Conservation (phyloP, 2,113 vertebrate species). For the Siniperca chuatsi region DNA sequence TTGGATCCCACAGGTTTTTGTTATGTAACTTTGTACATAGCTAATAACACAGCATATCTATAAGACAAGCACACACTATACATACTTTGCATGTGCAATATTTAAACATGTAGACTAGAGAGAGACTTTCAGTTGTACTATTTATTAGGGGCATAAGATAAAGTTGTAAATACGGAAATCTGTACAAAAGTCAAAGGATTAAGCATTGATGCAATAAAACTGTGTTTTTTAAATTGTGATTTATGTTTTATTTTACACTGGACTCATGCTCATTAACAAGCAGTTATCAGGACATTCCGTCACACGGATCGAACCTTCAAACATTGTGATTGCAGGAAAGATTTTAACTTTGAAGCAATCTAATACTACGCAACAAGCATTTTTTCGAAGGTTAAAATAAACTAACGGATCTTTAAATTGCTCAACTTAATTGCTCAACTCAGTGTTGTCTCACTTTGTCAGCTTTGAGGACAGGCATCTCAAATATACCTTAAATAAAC, state of each 20-base stretch:
- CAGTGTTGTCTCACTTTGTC: neutral
- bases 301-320: too few species aligned
- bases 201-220: slow-evolving; percentile 96
- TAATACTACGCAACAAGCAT: neutral
- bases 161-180: slow-evolving; percentile 93
- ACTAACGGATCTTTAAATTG: neutral
- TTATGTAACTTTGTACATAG: slow-evolving; percentile 81
- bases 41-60: slow-evolving; percentile 70
- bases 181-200: slow-evolving; percentile 92
- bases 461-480: too few species aligned
- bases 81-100: slow-evolving; percentile 89
- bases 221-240: slow-evolving; percentile 76
- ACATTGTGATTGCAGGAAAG: too few species aligned
- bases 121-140: slow-evolving; percentile 85
- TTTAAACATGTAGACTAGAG: slow-evolving; percentile 83
- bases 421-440: neutral
- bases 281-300: neutral
- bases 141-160: slow-evolving; percentile 88
- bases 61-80: slow-evolving; percentile 86
- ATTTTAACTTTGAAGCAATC: neutral
- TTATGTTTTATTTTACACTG: slow-evolving; percentile 37
- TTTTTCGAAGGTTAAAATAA: neutral
- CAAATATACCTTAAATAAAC: too few species aligned
- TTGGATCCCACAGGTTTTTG: slow-evolving; percentile 59
- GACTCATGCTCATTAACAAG: neutral